Percentiles rank a stretch among this genome's conserved stretches.
Conservation (phyloP, 2,113 vertebrate species). For the Poeciliopsis prolifica region DNA sequence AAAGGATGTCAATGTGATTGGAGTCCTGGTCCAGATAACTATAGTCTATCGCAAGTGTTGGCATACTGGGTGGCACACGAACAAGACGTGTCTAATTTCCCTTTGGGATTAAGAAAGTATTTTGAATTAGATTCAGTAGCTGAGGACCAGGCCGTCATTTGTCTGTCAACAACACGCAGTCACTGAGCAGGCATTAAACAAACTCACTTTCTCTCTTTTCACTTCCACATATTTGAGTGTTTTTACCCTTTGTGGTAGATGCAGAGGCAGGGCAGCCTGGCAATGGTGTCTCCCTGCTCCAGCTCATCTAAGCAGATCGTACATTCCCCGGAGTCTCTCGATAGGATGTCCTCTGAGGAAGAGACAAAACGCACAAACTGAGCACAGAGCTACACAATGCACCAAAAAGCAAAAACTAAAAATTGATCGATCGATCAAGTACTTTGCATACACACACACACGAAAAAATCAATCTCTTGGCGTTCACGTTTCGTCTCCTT, state of each 20-base stretch:
- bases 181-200: not conserved
- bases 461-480: not conserved
- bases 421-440: too few species aligned
- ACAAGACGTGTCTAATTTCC: too few species aligned
- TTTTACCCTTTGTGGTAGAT: constrained; percentile 97
- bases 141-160: too few species aligned
- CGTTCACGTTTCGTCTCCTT: not conserved
- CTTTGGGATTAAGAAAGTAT: too few species aligned
- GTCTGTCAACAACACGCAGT: too few species aligned
- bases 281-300: constrained; percentile 97
- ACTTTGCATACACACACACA: not conserved
- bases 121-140: too few species aligned
- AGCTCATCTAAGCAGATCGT: constrained; percentile 96
- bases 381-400: constrained; percentile 27
- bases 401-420: too few species aligned
- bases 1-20: too few species aligned
- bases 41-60: too few species aligned
- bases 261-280: constrained; percentile 96
- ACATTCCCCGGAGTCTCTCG: constrained; percentile 96
- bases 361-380: constrained; percentile 45
- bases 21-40: too few species aligned
- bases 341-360: constrained; percentile 93
- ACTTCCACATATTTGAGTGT: not conserved
- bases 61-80: too few species aligned
- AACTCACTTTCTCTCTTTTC: not conserved